Base-by-base conservation (phyloP, 2,797 vertebrate species). In the Danio choprae region DNA sequence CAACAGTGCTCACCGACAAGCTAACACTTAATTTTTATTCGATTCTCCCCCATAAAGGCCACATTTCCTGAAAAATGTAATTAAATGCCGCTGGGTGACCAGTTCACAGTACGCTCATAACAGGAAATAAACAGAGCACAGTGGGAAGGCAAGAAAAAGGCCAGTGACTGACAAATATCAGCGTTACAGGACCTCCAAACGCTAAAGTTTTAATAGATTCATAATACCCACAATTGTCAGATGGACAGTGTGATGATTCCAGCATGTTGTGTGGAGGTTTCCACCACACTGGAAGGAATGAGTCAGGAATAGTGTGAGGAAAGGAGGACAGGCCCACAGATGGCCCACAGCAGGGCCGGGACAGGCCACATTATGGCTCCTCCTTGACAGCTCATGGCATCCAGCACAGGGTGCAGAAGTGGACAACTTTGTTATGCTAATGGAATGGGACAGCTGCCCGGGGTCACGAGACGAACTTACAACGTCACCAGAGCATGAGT, bases 401-500 rank as follows among this genome's bases (percentile, higher is more conserved):
- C 76, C 80, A 46, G 75, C 40, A 40, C 76, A 67, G 41, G 63
- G 80, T 41, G 71, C 64, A 59, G 63, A 44, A 76, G 68, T 36
- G 64, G 70, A 64, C 58, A 82, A 74, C 85, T 86, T 89, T 88
- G 86, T 89, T 84, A 89, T 89, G 88, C 59, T 89, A 89, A 89
- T 89, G 65, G 20, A 1, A 41, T 63, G 48, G 83, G 81, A 85
- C 88, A 88, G 87, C 88, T 89, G 88, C 74, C 78, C 78, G 43
- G 65, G 80, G 65, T 76, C 77, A 81, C 18, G 9, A 41, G 68
- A 59, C 38, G 20, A 79, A 56, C 67, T 46, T 46, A 55, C 36
- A 78, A 81, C 53, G 67, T 84, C 78, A 68, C 68, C 10, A 11
- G 48, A 4, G 51, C 18, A 55, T 0, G 29, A 70, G 58, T 67